Percentiles rank a stretch among this genome's conserved stretches.
phyloP scores from a whole-genome alignment of 2,113 vertebrate species.

The Microtus richardsoni region DNA sequence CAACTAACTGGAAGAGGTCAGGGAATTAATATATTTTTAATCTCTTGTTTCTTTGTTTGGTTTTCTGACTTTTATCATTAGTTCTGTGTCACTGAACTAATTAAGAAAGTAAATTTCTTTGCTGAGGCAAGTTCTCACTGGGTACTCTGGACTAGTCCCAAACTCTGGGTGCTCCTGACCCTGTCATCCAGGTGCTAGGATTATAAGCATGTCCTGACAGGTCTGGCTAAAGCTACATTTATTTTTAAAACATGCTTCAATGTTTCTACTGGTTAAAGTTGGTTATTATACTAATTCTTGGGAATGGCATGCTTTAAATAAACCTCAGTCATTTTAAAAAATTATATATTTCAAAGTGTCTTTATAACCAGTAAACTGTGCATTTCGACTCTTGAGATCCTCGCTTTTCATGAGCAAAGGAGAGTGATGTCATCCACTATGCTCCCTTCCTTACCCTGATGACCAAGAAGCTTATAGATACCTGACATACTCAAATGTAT shows the following conservation, averaged over 20 bases:
- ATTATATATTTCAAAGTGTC: slow-evolving; percentile 19
- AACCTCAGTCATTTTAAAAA: not conserved
- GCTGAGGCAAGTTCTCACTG: not conserved
- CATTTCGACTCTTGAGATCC: slow-evolving; percentile 3
- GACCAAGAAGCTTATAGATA: not conserved
- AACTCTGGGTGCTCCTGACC: not conserved
- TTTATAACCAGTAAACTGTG: not conserved
- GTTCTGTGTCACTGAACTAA: not conserved
- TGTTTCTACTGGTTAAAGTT: not conserved
- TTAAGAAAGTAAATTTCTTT: not conserved
- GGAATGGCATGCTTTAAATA: not conserved
- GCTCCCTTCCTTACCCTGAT: slow-evolving; percentile 16
- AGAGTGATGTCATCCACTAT: not conserved
- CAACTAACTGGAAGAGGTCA: not conserved
- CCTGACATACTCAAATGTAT: not conserved
- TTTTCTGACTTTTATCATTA: not conserved
- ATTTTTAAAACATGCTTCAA: not conserved
- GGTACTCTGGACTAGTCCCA: not conserved
- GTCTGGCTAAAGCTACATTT: not conserved
- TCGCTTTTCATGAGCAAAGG: slow-evolving; percentile 7
- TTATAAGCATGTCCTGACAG: not conserved
- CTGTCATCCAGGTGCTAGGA: not conserved
- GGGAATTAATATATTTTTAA: not conserved
- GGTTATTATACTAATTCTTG: not conserved
- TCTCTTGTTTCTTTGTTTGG: not conserved